A percentile compares a stretch with the other conserved stretches of the same genome.
Evolutionary conservation across 2,888 invertebrate genomes (phyloP).

Genomic region (Scaptomyza tumidula): DNA sequence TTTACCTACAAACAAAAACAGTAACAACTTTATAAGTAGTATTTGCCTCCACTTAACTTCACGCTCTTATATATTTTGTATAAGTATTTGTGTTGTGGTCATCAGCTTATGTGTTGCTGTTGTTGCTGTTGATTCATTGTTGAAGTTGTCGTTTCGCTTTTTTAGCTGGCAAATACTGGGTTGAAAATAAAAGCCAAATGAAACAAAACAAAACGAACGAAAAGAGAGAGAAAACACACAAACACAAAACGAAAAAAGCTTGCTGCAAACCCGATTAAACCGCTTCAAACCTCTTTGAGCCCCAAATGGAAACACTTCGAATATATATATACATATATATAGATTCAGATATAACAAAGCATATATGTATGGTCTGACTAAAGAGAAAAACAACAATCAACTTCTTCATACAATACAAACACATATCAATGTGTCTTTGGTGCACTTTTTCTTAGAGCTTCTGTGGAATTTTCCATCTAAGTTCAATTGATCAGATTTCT

Average conservation of each 20-base stretch:
- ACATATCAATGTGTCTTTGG: background rate
- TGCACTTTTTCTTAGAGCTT: background rate
- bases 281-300: slow-evolving; percentile 53
- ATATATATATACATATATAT: slow-evolving; percentile 25
- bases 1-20: slow-evolving; percentile 3
- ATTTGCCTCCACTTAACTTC: slow-evolving; percentile 10
- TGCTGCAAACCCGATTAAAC: slow-evolving; percentile 43
- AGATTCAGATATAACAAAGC: slow-evolving; percentile 38
- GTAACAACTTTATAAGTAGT: slow-evolving; percentile 18
- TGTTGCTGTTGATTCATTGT: slow-evolving; percentile 43
- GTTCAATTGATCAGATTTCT: too few species aligned
- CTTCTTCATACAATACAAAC: background rate
- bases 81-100: slow-evolving; percentile 29
- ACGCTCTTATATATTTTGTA: background rate
- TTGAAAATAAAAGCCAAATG: slow-evolving; percentile 20
- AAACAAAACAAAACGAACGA: slow-evolving; percentile 26
- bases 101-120: slow-evolving; percentile 28
- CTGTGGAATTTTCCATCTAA: too few species aligned
- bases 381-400: slow-evolving; percentile 35
- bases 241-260: slow-evolving; percentile 23
- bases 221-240: background rate
- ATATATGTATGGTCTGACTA: slow-evolving; percentile 14
- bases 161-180: slow-evolving; percentile 32
- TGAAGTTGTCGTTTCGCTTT: slow-evolving; percentile 27
- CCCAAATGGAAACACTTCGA: slow-evolving; percentile 31